Conservation (phyloP, 2,113 vertebrate genomes). For the Zeus faber region DNA sequence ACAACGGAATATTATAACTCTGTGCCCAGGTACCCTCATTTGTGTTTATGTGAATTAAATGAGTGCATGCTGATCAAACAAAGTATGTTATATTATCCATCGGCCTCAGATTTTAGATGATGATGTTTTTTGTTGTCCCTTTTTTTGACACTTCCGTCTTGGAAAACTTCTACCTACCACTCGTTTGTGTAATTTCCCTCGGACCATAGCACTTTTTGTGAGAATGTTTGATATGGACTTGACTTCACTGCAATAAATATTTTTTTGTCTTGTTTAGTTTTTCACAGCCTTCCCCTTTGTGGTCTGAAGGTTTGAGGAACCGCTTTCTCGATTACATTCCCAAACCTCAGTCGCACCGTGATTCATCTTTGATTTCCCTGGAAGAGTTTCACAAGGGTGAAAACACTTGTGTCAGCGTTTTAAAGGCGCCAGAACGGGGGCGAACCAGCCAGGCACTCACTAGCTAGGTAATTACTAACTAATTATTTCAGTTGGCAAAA, state of each 20-base stretch:
- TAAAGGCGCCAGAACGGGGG: no score
- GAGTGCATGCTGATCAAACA: conserved; percentile 41
- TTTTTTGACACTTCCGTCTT: conserved; percentile 18
- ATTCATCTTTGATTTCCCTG: no score
- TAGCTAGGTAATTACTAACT: no score
- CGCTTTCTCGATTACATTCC: no score
- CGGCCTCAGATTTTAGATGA: background rate
- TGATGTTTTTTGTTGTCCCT: background rate
- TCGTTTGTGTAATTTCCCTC: conserved; percentile 22
- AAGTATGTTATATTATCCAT: conserved; percentile 3
- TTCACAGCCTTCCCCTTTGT: background rate
- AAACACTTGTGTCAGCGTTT: no score
- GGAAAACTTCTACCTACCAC: background rate
- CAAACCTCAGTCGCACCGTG: no score
- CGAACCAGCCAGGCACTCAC: no score
- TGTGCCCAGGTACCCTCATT: conserved; percentile 32
- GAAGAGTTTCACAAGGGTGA: no score
- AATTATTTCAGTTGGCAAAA: no score
- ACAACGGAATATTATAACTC: conserved; percentile 18
- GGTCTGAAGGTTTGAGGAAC: no score
- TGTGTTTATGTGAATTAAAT: conserved; percentile 21
- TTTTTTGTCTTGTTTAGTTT: conserved; percentile 25
- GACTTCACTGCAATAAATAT: conserved; percentile 58
- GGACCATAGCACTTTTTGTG: conserved; percentile 41
- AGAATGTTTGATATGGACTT: conserved; percentile 42